phyloP scores from a whole-genome alignment of 1,140 invertebrate genomes.

The Drosophila obscura region DNA sequence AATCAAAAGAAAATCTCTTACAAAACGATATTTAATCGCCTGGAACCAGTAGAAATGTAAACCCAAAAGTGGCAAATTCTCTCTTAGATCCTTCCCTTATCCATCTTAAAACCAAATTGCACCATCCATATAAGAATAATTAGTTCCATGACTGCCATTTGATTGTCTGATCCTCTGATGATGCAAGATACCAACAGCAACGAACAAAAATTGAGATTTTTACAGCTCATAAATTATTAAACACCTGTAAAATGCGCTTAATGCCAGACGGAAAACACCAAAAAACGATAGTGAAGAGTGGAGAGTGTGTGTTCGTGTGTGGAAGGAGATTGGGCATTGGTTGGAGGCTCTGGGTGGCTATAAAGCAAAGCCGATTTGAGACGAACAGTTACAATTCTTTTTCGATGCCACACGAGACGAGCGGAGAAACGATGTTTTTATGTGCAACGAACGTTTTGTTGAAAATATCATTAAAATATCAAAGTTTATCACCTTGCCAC shows the following conservation, averaged over 20 bases:
- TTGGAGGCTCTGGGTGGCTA: constrained; percentile 22
- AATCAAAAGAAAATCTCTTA: neutral
- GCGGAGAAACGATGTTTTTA: constrained; percentile 59
- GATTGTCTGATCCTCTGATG: constrained; percentile 11
- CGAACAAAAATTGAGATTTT: constrained; percentile 63
- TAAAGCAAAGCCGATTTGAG: constrained; percentile 77
- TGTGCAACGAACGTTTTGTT: constrained; percentile 80
- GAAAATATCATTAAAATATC: constrained; percentile 83
- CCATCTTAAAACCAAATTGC: neutral
- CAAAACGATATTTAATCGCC: too few relatives aligned
- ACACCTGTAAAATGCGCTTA: constrained; percentile 77
- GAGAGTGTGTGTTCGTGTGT: too few relatives aligned
- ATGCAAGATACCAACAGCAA: constrained; percentile 17
- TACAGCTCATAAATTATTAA: constrained; percentile 77
- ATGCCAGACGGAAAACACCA: constrained; percentile 53
- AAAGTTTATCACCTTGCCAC: constrained; percentile 82
- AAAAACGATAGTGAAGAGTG: constrained; percentile 21
- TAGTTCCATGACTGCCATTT: neutral
- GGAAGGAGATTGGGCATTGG: too few relatives aligned
- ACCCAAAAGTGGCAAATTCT: too few relatives aligned
- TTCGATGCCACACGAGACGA: constrained; percentile 46
- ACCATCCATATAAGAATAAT: constrained; percentile 11
- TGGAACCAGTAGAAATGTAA: neutral
- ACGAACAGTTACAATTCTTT: constrained; percentile 69
- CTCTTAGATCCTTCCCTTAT: neutral